phyloP scores from a whole-genome alignment of 2,797 vertebrate genomes.

The Microchirus variegatus region DNA sequence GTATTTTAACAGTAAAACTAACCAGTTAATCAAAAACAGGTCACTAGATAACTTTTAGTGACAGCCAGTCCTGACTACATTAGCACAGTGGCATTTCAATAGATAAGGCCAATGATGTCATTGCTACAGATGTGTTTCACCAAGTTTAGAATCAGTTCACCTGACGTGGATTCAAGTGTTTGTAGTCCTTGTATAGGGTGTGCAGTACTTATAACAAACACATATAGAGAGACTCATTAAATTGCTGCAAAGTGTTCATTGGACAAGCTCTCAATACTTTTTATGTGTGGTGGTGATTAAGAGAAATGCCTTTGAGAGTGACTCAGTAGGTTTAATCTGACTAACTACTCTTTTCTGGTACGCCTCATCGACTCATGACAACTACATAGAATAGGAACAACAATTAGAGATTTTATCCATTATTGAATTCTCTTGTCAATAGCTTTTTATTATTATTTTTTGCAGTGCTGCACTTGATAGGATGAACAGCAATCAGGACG shows the following conservation, averaged over 20 bases:
- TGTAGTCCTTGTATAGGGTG: not conserved
- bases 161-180: too few species aligned
- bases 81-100: too few species aligned
- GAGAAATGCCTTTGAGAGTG: constrained; percentile 3
- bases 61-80: too few species aligned
- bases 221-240: too few species aligned
- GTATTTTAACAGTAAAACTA: too few species aligned
- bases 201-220: not conserved
- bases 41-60: too few species aligned
- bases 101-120: too few species aligned
- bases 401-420: not conserved
- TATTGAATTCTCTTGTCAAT: constrained; percentile 7
- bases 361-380: constrained; percentile 40
- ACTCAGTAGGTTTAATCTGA: constrained; percentile 23
- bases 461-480: constrained; percentile 76
- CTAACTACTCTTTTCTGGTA: constrained; percentile 17
- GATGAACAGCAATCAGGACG: constrained; percentile 89
- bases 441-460: constrained; percentile 25
- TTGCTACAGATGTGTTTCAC: too few species aligned
- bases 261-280: not conserved
- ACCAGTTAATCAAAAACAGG: too few species aligned
- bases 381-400: not conserved
- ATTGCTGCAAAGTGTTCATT: not conserved
- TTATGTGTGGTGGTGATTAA: not conserved
- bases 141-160: too few species aligned